phyloP scores from a whole-genome alignment of 2,113 vertebrate species.

The Chaetodon auriga region DNA sequence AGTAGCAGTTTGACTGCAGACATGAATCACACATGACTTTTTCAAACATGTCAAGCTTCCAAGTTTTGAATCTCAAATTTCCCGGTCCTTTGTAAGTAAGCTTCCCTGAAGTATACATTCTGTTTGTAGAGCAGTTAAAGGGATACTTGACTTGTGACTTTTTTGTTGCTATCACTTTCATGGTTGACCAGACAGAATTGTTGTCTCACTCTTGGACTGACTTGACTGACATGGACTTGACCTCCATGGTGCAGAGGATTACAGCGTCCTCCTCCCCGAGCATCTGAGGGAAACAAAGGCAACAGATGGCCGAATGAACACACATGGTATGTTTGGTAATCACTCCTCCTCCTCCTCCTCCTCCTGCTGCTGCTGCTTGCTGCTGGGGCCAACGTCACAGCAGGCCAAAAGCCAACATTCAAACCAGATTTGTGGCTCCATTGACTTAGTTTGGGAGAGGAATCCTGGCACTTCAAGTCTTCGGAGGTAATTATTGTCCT shows the following conservation, averaged over 20 bases:
- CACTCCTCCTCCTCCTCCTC: constrained; percentile 34
- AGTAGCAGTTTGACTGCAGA: constrained; percentile 20
- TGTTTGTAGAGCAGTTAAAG: neutral
- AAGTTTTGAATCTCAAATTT: constrained; percentile 21
- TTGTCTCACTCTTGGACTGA: constrained; percentile 5
- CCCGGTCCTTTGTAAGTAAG: neutral
- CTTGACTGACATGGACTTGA: constrained; percentile 53
- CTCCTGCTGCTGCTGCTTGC: constrained; percentile 19
- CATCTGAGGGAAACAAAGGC: constrained; percentile 60
- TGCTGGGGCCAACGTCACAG: constrained; percentile 22
- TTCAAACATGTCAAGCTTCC: constrained; percentile 3
- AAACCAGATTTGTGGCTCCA: constrained; percentile 44
- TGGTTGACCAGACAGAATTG: neutral
- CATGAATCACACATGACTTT: constrained; percentile 12
- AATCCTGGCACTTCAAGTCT: neutral
- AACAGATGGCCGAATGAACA: constrained; percentile 62
- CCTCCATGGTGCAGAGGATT: constrained; percentile 31
- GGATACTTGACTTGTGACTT: neutral
- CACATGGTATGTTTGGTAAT: constrained; percentile 42
- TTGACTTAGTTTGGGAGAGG: neutral
- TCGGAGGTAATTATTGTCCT: neutral
- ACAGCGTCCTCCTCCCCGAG: constrained; percentile 18
- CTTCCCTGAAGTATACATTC: neutral
- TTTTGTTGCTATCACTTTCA: neutral
- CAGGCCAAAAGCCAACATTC: constrained; percentile 49